These are phyloP conservation scores for Drosophila sulfurigaster DNA, from an alignment of 1,140 invertebrate species.

Conservation along the genomic window DNA sequence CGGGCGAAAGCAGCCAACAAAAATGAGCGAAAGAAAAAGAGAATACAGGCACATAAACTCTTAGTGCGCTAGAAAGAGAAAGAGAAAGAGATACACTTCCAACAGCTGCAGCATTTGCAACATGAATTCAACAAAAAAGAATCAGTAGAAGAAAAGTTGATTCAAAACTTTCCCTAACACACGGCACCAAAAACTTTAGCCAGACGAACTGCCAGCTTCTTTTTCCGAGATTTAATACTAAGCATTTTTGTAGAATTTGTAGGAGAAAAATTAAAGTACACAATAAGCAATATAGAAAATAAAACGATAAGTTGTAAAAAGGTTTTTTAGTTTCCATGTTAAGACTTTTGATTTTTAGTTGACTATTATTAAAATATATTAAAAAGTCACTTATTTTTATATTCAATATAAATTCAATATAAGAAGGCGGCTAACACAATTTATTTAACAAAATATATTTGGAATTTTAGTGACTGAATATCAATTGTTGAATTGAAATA, in stretches of 20 bases:
- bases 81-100: conserved; percentile 19
- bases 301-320: no score
- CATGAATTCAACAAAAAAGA: conserved; percentile 40
- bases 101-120: conserved; percentile 44
- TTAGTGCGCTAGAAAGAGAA: neutral
- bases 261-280: no score
- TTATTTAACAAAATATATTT: no score
- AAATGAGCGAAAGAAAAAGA: neutral
- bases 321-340: no score
- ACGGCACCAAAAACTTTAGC: conserved; percentile 36
- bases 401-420: no score
- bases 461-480: no score
- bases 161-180: conserved; percentile 39
- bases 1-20: conserved; percentile 5
- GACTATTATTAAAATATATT: no score
- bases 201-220: neutral
- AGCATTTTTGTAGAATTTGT: neutral
- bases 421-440: no score
- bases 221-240: neutral
- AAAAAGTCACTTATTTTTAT: no score
- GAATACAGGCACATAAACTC: neutral
- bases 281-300: no score
- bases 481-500: no score
- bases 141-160: conserved; percentile 32
- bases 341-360: no score